Base-by-base conservation (phyloP, 2,797 vertebrate genomes). In the Astyanax mexicanus region DNA sequence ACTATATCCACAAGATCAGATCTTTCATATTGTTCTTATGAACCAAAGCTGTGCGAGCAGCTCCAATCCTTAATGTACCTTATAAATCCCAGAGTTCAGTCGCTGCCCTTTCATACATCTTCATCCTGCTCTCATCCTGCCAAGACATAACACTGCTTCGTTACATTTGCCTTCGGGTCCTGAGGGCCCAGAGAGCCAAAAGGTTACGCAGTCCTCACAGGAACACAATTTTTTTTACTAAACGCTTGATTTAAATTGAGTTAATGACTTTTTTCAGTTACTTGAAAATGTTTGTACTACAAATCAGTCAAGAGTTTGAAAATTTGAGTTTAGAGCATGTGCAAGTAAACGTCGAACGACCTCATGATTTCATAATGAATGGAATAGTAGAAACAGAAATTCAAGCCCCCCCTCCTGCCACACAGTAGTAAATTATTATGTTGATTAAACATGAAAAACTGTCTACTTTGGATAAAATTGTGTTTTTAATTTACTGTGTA, bases 21-120 rank as follows among this genome's bases (percentile, higher is more conserved):
- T 64, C 19, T 72, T 58, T 72, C 47, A 58, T 69, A 51, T 74
- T 71, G 51, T 57, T 85, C 65, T 69, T 37, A 74, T 70, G 51
- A 62, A 70, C 15, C 51, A 49, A 47, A 78, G 47, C 23, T 23
- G n/a, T 62, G 21, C 17, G 42, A 35, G 65, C 54, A 32, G 42
- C 35, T 29, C 12, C 47, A 58, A 57, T 47, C 45, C 60, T 64
- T 73, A 44, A 66, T 35, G 58, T 72, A 40, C 62, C 66, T 74
- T 38, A 72, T 21, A 65, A 55, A 73, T 60, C 58, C 65, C 21
- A 8, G 8, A 62, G 55, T 70, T 67, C 68, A 57, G 21, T 49
- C 17, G 32, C 37, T 74, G 45, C 29, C 47, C 32, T 52, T 57
- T 65, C n/a, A 58, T 45, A 45, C 9, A 15, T 25, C 25, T 60